Evolutionary conservation across 2,797 vertebrate genomes (phyloP).

Genomic region (Acrossocheilus fasciatus): DNA sequence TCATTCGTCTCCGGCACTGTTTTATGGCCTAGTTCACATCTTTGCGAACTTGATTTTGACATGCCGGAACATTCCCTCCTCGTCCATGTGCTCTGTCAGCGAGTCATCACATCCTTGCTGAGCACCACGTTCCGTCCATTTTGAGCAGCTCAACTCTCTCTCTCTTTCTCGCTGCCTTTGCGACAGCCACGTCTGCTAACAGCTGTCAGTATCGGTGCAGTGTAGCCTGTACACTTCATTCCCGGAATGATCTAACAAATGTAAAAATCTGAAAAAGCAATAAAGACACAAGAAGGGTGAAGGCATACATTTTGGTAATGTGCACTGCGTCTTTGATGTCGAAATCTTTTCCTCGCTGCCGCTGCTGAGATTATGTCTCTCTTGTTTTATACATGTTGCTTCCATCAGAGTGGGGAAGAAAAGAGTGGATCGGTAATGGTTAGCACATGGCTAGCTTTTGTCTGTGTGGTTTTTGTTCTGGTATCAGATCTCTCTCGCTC

Average conservation of each 20-base stretch:
- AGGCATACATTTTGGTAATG: constrained; percentile 73
- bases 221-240: constrained; percentile 68
- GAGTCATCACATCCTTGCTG: constrained; percentile 65
- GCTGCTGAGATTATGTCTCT: constrained; percentile 77
- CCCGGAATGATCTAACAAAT: constrained; percentile 70
- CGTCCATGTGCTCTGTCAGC: constrained; percentile 74
- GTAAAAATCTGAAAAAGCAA: constrained; percentile 65
- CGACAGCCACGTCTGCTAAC: constrained; percentile 2
- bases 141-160: constrained; percentile 12
- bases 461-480: constrained; percentile 80
- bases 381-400: constrained; percentile 79
- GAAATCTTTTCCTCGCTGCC: constrained; percentile 79
- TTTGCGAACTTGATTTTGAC: constrained; percentile 70
- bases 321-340: constrained; percentile 78
- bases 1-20: constrained; percentile 70
- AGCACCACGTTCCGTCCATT: constrained; percentile 33
- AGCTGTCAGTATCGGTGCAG: constrained; percentile 45
- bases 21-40: constrained; percentile 75
- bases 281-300: constrained; percentile 64
- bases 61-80: constrained; percentile 76
- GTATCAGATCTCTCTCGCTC: constrained; percentile 71
- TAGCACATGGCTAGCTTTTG: constrained; percentile 84
- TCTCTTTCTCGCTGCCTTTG: background rate
- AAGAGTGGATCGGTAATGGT: constrained; percentile 80
- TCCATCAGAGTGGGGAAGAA: constrained; percentile 80